phyloP scores from a whole-genome alignment of 2,113 vertebrate species.

The Chauna torquata region DNA sequence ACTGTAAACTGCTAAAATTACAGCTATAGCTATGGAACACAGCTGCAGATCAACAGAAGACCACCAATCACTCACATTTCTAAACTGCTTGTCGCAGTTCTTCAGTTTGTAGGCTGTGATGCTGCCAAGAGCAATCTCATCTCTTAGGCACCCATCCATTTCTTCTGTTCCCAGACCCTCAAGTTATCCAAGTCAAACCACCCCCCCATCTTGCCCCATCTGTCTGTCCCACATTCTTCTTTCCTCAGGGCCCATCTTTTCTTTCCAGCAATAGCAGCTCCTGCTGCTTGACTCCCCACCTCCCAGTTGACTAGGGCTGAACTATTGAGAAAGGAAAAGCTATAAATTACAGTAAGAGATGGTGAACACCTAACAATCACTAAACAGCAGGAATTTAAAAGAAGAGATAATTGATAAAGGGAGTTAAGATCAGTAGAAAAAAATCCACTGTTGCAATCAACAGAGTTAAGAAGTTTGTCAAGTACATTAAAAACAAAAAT shows the following conservation, averaged over 20 bases:
- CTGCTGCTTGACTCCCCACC: neutral
- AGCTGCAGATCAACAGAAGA: conserved; percentile 14
- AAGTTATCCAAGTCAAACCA: neutral
- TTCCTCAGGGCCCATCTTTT: neutral
- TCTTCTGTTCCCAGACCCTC: neutral
- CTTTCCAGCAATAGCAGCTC: neutral
- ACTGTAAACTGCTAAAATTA: neutral
- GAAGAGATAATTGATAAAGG: neutral
- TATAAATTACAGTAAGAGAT: neutral
- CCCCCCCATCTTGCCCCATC: conserved; percentile 2
- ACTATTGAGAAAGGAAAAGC: neutral
- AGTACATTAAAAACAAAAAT: neutral
- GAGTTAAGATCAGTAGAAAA: neutral
- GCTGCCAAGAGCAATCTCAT: conserved; percentile 54
- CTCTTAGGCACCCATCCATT: neutral
- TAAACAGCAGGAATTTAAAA: neutral
- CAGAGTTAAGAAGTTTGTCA: neutral
- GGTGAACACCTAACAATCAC: neutral
- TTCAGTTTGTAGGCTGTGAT: neutral
- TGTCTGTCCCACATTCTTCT: conserved; percentile 16
- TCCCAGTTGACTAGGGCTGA: neutral
- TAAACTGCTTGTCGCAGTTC: neutral
- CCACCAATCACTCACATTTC: neutral
- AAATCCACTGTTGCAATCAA: neutral
- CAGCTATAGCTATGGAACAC: neutral